phyloP scores from a whole-genome alignment of 1,140 invertebrate genomes.

The Akabosia matsudoensis region DNA sequence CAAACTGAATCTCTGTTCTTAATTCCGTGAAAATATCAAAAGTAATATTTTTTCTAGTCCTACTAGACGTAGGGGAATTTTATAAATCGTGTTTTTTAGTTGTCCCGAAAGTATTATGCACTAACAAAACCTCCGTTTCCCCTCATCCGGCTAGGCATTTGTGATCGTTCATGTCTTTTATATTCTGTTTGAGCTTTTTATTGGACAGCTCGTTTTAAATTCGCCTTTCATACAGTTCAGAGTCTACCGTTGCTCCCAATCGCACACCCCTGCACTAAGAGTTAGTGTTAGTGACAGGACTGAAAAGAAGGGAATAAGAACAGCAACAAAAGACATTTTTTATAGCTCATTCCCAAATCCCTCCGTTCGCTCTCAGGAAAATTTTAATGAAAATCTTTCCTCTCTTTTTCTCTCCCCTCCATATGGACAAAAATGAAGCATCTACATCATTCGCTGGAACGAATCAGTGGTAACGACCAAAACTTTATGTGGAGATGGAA shows the following conservation, averaged over 20 bases:
- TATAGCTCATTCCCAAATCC: conserved; percentile 5
- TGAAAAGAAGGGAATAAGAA: conserved; percentile 2
- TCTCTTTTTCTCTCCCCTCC: not conserved
- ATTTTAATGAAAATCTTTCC: conserved; percentile 5
- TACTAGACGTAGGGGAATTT: not conserved
- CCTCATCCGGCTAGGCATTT: not conserved
- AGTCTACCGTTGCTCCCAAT: not conserved
- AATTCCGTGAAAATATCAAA: too few species aligned
- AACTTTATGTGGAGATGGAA: not conserved
- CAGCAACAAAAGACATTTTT: conserved; percentile 6
- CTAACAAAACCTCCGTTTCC: too few species aligned
- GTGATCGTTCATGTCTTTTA: not conserved
- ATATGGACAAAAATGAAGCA: not conserved
- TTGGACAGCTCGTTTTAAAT: not conserved
- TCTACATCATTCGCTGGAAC: not conserved
- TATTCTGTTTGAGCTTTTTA: not conserved
- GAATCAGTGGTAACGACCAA: not conserved
- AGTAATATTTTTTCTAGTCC: too few species aligned
- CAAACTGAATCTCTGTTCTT: too few species aligned
- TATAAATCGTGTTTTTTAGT: not conserved
- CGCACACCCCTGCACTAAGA: too few species aligned
- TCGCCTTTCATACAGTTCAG: not conserved
- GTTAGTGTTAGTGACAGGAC: not conserved
- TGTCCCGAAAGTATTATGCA: too few species aligned
- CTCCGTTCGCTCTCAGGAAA: not conserved